Evolutionary conservation across 2,113 vertebrate species (phyloP), one percentile per base, ranked within the genome.

Genomic region (Aphyosemion australe): DNA sequence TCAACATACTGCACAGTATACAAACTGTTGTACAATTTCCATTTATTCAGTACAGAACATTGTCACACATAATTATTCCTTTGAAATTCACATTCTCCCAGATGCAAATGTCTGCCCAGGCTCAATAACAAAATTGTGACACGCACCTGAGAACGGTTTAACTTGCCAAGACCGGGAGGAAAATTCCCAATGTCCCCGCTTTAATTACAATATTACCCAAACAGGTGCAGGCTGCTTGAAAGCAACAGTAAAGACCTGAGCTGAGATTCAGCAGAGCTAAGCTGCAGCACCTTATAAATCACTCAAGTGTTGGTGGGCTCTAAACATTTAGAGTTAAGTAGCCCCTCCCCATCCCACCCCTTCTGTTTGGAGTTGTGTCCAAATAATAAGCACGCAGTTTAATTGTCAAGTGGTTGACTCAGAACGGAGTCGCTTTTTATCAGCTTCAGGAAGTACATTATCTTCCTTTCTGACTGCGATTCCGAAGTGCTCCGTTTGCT

Each of bases 181-280:
- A 85, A 83, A 81, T 74, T 76, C 72, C 70, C 68, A 83, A 15
- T 58, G 56, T 72, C 73, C 81, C 78, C 18, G 53, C 65, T 84
- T 79, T 83, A 85, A 87, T 85, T 88, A 84, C 62, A 87, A 79
- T 78, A 87, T 79, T 78, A 84, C 64, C 71, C 59, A 75, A 79
- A 81, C 84, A 85, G 76, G 72, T 89, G 82, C 72, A 62, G 59
- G 72, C 55, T 14, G 48, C 54, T 59, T 78, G 70, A 74, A 74
- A 72, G 69, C 53, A 71, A 77, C 37, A 65, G 43, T 68, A 58
- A 46, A 34, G 69, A 54, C 49, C 42, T 74, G 21, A 64, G 48
- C 70, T 65, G 19, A 65, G 46, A 66, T 73, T 70, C 45, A 70
- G 51, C 34, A 57, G 53, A 55, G 11, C 10, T 34, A 18, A 64